These are phyloP conservation scores for Macrosteles quadrilineatus DNA, from an alignment of 1,140 invertebrate genomes.

Conservation along the genomic window DNA sequence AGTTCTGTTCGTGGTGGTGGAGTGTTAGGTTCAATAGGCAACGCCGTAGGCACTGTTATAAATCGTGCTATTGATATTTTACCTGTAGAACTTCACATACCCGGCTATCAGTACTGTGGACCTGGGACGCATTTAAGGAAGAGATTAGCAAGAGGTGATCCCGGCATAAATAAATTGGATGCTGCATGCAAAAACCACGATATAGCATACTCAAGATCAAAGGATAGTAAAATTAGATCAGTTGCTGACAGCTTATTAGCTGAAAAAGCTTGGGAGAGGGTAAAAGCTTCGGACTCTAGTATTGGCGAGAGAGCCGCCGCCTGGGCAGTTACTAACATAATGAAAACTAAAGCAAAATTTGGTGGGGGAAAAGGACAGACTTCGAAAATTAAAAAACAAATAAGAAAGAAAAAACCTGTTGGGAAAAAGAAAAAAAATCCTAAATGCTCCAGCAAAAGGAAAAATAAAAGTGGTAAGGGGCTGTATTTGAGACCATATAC, in stretches of 20 bases:
- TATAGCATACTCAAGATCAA: slow-evolving; percentile 50
- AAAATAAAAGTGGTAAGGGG: slow-evolving; percentile 9
- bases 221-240: slow-evolving; percentile 47
- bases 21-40: not conserved
- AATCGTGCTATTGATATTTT: slow-evolving; percentile 48
- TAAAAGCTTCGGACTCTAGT: slow-evolving; percentile 48
- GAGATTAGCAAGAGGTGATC: slow-evolving; percentile 49
- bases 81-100: slow-evolving; percentile 52
- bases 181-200: slow-evolving; percentile 52
- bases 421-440: no score
- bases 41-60: not conserved
- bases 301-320: slow-evolving; percentile 47
- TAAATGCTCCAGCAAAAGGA: not conserved
- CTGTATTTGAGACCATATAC: slow-evolving; percentile 28
- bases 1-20: not conserved
- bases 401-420: not conserved
- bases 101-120: slow-evolving; percentile 53
- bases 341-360: slow-evolving; percentile 47
- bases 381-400: not conserved
- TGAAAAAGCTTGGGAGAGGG: slow-evolving; percentile 48
- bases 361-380: slow-evolving; percentile 30
- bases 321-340: slow-evolving; percentile 44
- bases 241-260: slow-evolving; percentile 49
- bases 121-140: slow-evolving; percentile 52
- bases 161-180: slow-evolving; percentile 52